Conservation (phyloP, 2,888 invertebrate species). For the Temnothorax unifasciatus region DNA sequence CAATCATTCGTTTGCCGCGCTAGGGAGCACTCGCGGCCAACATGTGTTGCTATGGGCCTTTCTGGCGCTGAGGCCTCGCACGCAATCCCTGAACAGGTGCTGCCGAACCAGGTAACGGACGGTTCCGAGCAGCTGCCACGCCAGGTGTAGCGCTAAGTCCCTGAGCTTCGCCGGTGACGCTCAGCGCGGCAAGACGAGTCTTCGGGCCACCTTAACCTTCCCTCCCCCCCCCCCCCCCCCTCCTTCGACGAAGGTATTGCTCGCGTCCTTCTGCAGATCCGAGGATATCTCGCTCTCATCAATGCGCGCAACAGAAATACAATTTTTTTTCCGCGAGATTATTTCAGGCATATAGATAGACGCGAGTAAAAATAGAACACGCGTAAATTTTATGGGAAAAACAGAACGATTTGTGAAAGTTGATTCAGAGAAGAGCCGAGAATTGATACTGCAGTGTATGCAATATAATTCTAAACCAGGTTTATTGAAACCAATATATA, state of each 20-base stretch:
- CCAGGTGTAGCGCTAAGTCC: constrained; percentile 81
- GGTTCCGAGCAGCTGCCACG: constrained; percentile 83
- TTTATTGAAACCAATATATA: constrained; percentile 7
- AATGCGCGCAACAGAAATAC: not conserved
- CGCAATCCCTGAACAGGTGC: constrained; percentile 84
- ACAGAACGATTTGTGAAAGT: not conserved
- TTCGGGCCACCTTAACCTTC: constrained; percentile 60
- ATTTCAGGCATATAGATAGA: not conserved
- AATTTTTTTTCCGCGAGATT: not conserved
- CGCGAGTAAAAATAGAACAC: not conserved
- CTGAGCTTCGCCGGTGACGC: constrained; percentile 44
- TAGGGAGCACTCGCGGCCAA: constrained; percentile 58
- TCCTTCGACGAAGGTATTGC: not conserved
- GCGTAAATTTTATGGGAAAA: not conserved
- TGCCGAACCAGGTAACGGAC: constrained; percentile 83
- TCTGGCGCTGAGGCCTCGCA: constrained; percentile 74
- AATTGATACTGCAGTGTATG: not conserved
- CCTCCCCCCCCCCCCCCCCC: constrained; percentile 36
- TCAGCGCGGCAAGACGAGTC: constrained; percentile 60
- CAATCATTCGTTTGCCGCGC: constrained; percentile 32
- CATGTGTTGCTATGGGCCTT: constrained; percentile 83
- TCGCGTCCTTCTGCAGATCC: not conserved
- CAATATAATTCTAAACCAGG: not conserved
- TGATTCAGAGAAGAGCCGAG: not conserved
- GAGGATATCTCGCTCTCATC: not conserved